Conservation (phyloP, 2,797 vertebrate species). For the Lophius americanus region DNA sequence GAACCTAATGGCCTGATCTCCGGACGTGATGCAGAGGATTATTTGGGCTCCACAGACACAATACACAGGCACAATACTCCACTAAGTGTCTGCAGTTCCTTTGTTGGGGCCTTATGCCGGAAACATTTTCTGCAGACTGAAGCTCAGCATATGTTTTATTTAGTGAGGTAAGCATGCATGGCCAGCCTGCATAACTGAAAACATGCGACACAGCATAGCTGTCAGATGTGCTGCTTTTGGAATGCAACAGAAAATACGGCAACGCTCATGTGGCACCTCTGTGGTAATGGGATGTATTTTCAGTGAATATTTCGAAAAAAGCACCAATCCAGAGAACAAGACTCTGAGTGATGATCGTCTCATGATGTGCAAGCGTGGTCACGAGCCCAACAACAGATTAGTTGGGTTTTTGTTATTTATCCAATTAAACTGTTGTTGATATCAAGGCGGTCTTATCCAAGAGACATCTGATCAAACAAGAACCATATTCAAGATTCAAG, state of each 20-base stretch:
- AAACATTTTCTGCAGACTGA: conserved; percentile 45
- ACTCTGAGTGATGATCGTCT: neutral
- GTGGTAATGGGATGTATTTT: neutral
- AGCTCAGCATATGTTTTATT: conserved; percentile 36
- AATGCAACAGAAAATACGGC: neutral
- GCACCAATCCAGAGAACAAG: neutral
- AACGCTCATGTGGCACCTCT: neutral
- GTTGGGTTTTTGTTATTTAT: neutral
- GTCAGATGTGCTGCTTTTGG: neutral
- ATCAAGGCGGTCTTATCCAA: neutral
- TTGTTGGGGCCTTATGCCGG: conserved; percentile 55
- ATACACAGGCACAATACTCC: conserved; percentile 35
- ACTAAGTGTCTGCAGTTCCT: conserved; percentile 59
- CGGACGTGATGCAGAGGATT: conserved; percentile 54
- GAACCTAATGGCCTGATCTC: conserved; percentile 28
- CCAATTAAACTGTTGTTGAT: neutral
- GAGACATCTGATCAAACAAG: conserved; percentile 1
- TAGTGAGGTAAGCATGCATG: conserved; percentile 30
- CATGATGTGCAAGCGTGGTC: neutral
- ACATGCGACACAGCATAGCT: neutral
- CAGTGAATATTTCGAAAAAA: neutral
- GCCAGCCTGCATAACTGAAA: conserved; percentile 13
- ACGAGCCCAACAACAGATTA: neutral
- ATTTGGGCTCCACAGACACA: conserved; percentile 52
- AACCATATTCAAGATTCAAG: too few relatives aligned